These are phyloP conservation scores for Eulemur albifrons DNA, from an alignment of 2,797 vertebrate genomes.

Conservation along the genomic window DNA sequence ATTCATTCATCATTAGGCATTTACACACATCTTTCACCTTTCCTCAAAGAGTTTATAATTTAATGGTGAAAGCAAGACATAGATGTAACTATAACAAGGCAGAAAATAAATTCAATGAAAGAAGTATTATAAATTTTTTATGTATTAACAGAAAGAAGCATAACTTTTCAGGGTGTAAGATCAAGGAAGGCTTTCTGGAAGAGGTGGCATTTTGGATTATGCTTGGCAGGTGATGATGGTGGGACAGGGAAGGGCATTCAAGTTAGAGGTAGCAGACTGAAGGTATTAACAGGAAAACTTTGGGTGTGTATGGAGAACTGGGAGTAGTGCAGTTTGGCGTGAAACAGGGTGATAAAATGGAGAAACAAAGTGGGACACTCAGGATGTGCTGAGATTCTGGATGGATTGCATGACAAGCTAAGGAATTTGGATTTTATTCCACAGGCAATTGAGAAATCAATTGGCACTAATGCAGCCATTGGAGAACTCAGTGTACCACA, in stretches of 20 bases:
- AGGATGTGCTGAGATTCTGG: slow-evolving; percentile 19
- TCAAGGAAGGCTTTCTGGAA: background rate
- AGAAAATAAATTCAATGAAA: slow-evolving; percentile 26
- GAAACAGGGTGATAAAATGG: background rate
- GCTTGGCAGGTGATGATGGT: background rate
- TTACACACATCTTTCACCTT: background rate
- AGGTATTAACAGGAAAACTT: background rate
- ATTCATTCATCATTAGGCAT: background rate
- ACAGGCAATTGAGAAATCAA: slow-evolving; percentile 40
- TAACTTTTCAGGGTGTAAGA: background rate
- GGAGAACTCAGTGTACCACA: slow-evolving; percentile 31
- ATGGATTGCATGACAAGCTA: background rate
- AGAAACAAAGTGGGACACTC: background rate
- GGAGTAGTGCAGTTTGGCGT: background rate
- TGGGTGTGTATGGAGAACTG: background rate
- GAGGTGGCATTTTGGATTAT: background rate
- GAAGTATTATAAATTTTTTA: background rate
- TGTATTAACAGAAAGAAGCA: background rate
- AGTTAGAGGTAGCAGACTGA: background rate
- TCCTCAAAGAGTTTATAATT: background rate
- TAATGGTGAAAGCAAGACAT: background rate
- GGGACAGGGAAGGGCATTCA: background rate
- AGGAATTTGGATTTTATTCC: slow-evolving; percentile 51
- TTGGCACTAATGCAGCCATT: background rate
- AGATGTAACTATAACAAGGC: background rate